Conservation (phyloP, 2,797 vertebrate species). For the Sebastolobus alascanus region DNA sequence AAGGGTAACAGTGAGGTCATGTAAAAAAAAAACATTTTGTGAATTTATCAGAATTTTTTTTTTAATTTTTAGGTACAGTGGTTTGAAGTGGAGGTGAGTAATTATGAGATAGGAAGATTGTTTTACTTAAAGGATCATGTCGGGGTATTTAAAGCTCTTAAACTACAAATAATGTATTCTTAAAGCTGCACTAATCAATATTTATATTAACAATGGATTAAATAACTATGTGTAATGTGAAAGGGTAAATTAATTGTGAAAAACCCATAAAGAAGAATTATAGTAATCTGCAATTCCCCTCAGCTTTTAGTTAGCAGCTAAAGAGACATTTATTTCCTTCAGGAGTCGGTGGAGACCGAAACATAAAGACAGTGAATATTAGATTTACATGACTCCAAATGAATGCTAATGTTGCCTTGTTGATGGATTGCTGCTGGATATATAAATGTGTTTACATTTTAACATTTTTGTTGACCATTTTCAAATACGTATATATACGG, state of each 20-base stretch:
- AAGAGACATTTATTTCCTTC: too few relatives aligned
- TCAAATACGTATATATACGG: neutral
- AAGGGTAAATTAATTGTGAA: neutral
- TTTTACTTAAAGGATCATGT: neutral
- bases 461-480: neutral
- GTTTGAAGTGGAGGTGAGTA: neutral
- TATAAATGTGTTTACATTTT: neutral
- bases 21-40: conserved; percentile 24
- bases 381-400: neutral
- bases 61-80: neutral
- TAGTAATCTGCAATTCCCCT: neutral
- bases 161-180: neutral
- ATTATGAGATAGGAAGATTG: neutral
- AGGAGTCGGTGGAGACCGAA: neutral
- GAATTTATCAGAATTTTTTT: neutral
- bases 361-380: conserved; percentile 6
- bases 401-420: neutral
- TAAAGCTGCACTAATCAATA: neutral
- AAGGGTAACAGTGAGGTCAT: neutral
- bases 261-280: neutral
- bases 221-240: neutral
- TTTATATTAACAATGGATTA: neutral
- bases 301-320: neutral
- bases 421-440: neutral
- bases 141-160: neutral